A percentile compares a stretch with the other conserved stretches of the same genome.
phyloP scores from a whole-genome alignment of 2,797 vertebrate species.

The Psittacula echo region DNA sequence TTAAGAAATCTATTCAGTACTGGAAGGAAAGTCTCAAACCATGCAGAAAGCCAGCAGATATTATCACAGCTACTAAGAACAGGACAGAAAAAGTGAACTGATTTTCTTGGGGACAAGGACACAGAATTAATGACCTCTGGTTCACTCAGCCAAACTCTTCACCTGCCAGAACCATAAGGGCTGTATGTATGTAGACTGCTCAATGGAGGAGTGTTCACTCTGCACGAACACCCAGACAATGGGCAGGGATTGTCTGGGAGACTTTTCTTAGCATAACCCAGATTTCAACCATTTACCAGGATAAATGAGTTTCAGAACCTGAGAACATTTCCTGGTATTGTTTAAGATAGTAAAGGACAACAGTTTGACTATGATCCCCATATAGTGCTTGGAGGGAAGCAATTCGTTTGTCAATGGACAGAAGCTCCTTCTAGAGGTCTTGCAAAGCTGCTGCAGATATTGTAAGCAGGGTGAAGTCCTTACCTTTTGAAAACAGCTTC shows the following conservation, averaged over 20 bases:
- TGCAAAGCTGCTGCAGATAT: not conserved
- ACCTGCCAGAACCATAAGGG: not conserved
- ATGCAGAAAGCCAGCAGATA: not conserved
- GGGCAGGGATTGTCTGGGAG: not conserved
- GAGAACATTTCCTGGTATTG: not conserved
- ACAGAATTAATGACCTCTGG: not conserved
- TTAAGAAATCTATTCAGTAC: not conserved
- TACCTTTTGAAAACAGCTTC: not conserved
- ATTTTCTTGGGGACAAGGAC: not conserved
- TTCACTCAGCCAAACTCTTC: not conserved
- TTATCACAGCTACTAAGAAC: not conserved
- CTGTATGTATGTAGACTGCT: not conserved
- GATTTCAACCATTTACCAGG: not conserved
- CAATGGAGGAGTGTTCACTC: not conserved
- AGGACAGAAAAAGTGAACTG: not conserved
- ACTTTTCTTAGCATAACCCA: not conserved
- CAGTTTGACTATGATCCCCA: rapidly evolving
- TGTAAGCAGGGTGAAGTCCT: not conserved
- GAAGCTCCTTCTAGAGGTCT: not conserved
- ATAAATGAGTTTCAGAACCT: not conserved
- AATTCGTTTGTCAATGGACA: not conserved
- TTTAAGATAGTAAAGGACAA: not conserved
- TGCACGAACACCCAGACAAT: not conserved
- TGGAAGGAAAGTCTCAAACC: not conserved
- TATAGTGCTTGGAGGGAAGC: not conserved